phyloP scores from a whole-genome alignment of 2,888 invertebrate species.

The Lysandra bellargus region DNA sequence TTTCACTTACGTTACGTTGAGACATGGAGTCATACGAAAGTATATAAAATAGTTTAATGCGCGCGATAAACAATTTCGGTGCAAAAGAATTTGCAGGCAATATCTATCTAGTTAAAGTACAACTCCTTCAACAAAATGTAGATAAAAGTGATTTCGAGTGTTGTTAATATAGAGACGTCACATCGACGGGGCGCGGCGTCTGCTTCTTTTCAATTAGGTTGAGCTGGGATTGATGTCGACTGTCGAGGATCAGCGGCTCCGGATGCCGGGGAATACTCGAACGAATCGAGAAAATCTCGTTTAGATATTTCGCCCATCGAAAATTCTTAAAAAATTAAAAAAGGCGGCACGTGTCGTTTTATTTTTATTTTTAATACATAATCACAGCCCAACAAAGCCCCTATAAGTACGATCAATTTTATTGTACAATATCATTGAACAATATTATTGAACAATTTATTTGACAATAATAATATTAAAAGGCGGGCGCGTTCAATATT shows the following conservation, averaged over 20 bases:
- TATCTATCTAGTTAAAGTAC: background rate
- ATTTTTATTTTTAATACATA: no score
- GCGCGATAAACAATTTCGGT: background rate
- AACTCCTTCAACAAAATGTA: background rate
- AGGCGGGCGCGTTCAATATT: no score
- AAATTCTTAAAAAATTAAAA: background rate
- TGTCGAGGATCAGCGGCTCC: slow-evolving; percentile 39
- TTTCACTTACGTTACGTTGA: no score
- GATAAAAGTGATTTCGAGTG: slow-evolving; percentile 22
- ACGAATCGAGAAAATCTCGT: slow-evolving; percentile 77
- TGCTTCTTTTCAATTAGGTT: slow-evolving; percentile 39
- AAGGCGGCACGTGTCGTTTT: no score
- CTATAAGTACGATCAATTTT: no score
- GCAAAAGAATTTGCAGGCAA: background rate
- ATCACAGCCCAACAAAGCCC: no score
- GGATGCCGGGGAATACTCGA: slow-evolving; percentile 68
- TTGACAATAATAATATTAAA: no score
- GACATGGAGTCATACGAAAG: no score
- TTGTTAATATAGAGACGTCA: slow-evolving; percentile 33
- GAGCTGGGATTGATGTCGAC: slow-evolving; percentile 52
- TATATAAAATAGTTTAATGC: background rate
- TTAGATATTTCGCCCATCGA: slow-evolving; percentile 68
- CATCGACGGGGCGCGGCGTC: slow-evolving; percentile 31
- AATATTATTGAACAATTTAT: no score
- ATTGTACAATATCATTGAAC: no score